A percentile compares a stretch with the other conserved stretches of the same genome.
Evolutionary conservation across 2,888 invertebrate genomes (phyloP).

Genomic region (Heliothis peltigera): DNA sequence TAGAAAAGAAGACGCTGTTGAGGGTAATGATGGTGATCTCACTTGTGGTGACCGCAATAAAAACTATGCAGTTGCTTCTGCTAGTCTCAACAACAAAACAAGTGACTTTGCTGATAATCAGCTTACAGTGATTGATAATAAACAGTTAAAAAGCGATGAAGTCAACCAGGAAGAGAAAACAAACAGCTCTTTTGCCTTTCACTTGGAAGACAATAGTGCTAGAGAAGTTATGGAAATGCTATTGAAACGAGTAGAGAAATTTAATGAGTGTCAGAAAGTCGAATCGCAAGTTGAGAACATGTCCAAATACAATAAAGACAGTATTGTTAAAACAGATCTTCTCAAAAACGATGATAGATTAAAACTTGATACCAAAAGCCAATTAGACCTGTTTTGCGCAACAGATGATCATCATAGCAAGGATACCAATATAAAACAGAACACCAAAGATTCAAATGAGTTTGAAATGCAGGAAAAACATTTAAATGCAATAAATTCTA

Average conservation of each 20-base stretch:
- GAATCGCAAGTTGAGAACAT: conserved; percentile 68
- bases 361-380: conserved; percentile 67
- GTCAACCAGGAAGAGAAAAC: conserved; percentile 25
- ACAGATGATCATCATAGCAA: conserved; percentile 60
- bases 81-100: conserved; percentile 29
- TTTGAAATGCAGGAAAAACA: conserved; percentile 73
- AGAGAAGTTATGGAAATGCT: conserved; percentile 71
- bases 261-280: conserved; percentile 67
- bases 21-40: conserved; percentile 46
- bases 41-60: conserved; percentile 23
- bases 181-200: conserved; percentile 29
- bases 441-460: conserved; percentile 74
- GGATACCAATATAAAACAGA: conserved; percentile 67
- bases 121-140: conserved; percentile 19
- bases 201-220: conserved; percentile 67
- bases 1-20: conserved; percentile 46
- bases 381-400: conserved; percentile 46
- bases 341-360: conserved; percentile 69
- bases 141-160: conserved; percentile 37
- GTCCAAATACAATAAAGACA: conserved; percentile 69
- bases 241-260: conserved; percentile 68
- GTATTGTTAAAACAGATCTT: conserved; percentile 67
- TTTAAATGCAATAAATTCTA: conserved; percentile 70
- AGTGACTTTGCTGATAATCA: conserved; percentile 24
- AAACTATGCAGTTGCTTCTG: conserved; percentile 23